Conservation (phyloP, 2,797 vertebrate genomes). For the Scyliorhinus canicula region DNA sequence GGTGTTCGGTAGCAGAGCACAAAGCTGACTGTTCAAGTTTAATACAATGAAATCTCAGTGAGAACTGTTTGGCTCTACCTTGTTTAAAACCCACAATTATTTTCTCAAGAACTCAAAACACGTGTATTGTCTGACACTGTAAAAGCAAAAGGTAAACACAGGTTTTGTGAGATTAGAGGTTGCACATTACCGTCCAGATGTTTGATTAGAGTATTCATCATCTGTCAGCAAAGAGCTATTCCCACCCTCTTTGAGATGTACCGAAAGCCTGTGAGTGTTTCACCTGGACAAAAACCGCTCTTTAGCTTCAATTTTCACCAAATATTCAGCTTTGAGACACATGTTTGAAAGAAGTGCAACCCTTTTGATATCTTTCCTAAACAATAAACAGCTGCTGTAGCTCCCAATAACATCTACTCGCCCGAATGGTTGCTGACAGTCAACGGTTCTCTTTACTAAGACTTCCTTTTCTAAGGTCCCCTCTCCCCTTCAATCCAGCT, state of each 20-base stretch:
- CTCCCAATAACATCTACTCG: not conserved
- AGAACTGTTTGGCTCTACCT: not conserved
- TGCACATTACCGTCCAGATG: not conserved
- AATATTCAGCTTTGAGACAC: not conserved
- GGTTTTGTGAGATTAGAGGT: conserved; percentile 31
- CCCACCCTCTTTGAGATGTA: not conserved
- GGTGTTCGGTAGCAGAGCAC: not conserved
- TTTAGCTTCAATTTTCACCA: not conserved
- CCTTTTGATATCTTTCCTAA: not conserved
- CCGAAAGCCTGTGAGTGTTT: not conserved
- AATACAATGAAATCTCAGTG: conserved; percentile 20
- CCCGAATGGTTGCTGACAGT: not conserved
- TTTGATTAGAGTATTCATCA: conserved; percentile 32
- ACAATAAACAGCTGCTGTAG: conserved; percentile 4
- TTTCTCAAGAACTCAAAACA: conserved; percentile 15
- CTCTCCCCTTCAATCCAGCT: not conserved
- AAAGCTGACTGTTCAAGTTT: not conserved
- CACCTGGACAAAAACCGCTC: not conserved
- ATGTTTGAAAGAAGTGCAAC: not conserved
- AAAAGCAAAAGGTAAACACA: not conserved
- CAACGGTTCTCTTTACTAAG: not conserved
- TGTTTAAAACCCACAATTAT: conserved; percentile 26
- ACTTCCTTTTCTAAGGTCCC: not conserved
- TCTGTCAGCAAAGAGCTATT: not conserved
- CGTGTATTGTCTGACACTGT: not conserved